phyloP scores from a whole-genome alignment of 2,113 vertebrate genomes.

The Boleophthalmus pectinirostris region DNA sequence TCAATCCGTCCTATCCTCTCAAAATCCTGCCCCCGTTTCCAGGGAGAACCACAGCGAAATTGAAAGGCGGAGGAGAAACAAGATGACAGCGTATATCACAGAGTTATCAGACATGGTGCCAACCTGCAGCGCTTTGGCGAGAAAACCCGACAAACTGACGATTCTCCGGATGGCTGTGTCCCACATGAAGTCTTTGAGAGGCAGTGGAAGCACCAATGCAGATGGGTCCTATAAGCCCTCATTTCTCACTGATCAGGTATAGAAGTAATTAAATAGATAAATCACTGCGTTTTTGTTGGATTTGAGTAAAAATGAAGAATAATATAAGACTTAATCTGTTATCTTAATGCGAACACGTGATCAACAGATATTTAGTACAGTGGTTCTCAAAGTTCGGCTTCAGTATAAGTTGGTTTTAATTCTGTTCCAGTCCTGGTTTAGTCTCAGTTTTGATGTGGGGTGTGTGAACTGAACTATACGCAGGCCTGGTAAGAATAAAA shows the following conservation, averaged over 20 bases:
- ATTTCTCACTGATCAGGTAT: slow-evolving; percentile 95
- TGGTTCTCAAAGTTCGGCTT: too few species aligned
- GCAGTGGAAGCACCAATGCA: slow-evolving; percentile 86
- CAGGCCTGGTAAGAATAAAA: neutral
- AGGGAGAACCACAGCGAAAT: slow-evolving; percentile 82
- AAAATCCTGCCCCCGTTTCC: slow-evolving; percentile 46
- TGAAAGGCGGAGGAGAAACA: slow-evolving; percentile 77
- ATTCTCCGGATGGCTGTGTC: slow-evolving; percentile 98
- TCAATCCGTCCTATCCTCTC: slow-evolving; percentile 48
- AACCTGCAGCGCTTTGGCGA: slow-evolving; percentile 93
- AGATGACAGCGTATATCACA: slow-evolving; percentile 81
- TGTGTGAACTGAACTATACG: too few species aligned
- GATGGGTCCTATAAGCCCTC: slow-evolving; percentile 95
- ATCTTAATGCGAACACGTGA: too few species aligned
- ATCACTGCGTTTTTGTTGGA: too few species aligned
- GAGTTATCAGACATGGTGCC: slow-evolving; percentile 95
- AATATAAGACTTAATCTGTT: neutral
- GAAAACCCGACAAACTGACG: slow-evolving; percentile 97
- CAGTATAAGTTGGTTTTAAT: too few species aligned
- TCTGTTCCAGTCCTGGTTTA: too few species aligned
- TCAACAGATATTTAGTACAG: too few species aligned
- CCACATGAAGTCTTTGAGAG: slow-evolving; percentile 96
- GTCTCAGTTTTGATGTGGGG: too few species aligned
- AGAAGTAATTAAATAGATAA: neutral
- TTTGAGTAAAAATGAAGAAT: neutral